These are phyloP conservation scores for Achlya flavicornis DNA, from an alignment of 2,888 invertebrate genomes.

Conservation along the genomic window DNA sequence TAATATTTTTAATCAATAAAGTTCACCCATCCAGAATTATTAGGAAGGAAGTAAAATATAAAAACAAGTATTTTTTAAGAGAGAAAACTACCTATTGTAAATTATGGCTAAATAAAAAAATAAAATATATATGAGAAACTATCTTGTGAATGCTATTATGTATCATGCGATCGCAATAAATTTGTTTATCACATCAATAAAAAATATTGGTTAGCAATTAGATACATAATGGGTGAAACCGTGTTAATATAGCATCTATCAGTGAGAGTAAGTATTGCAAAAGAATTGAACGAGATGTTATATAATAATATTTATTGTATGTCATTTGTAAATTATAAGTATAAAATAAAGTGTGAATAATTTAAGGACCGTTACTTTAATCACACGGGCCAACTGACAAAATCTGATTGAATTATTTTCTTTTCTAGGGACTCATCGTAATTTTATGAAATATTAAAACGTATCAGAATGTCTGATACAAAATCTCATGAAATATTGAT, in stretches of 20 bases:
- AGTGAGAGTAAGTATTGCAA: slow-evolving; percentile 16
- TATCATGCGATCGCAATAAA: slow-evolving; percentile 9
- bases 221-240: slow-evolving; percentile 22
- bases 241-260: slow-evolving; percentile 21
- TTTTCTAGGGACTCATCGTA: not conserved
- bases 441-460: slow-evolving; percentile 17
- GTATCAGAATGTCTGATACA: too few relatives aligned
- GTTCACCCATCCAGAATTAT: not conserved
- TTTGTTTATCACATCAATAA: slow-evolving; percentile 16
- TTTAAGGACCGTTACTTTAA: slow-evolving; percentile 42
- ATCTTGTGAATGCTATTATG: not conserved
- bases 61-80: not conserved
- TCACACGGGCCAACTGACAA: slow-evolving; percentile 35
- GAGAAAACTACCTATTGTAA: not conserved
- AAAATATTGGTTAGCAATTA: slow-evolving; percentile 23
- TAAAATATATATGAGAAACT: not conserved
- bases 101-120: not conserved
- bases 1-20: too few relatives aligned
- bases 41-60: not conserved
- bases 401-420: slow-evolving; percentile 24
- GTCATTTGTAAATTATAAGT: slow-evolving; percentile 19
- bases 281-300: slow-evolving; percentile 11
- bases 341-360: slow-evolving; percentile 32
- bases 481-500: not conserved
- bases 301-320: slow-evolving; percentile 17